Evolutionary conservation across 2,888 invertebrate genomes (phyloP).

Genomic region (Muschampia plurimacula): DNA sequence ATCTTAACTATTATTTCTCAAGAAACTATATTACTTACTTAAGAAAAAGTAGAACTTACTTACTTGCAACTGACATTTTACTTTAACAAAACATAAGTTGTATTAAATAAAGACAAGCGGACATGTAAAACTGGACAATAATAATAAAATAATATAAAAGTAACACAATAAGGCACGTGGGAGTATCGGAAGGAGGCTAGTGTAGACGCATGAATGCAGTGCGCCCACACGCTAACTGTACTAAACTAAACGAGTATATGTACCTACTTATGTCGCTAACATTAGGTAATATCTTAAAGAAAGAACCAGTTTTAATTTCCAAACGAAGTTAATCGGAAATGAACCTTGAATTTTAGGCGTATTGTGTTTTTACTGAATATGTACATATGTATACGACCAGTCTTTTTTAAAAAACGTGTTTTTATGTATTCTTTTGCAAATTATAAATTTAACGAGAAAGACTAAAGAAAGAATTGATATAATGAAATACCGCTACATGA

Average conservation of each 20-base stretch:
- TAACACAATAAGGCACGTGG: slow-evolving; percentile 53
- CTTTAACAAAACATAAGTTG: neutral
- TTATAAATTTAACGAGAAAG: too few relatives aligned
- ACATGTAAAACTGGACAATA: slow-evolving; percentile 41
- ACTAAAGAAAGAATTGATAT: too few relatives aligned
- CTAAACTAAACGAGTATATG: slow-evolving; percentile 43
- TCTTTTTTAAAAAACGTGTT: too few relatives aligned
- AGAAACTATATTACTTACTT: too few relatives aligned
- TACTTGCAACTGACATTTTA: too few relatives aligned
- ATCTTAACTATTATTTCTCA: too few relatives aligned
- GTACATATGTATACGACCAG: neutral
- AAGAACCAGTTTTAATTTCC: slow-evolving; percentile 30
- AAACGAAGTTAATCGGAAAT: neutral
- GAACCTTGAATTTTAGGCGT: neutral
- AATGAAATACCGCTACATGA: too few relatives aligned
- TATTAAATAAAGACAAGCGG: neutral
- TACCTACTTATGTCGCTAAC: slow-evolving; percentile 31
- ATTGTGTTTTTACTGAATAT: neutral
- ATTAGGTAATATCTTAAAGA: slow-evolving; percentile 45
- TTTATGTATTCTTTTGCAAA: too few relatives aligned
- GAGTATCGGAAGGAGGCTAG: slow-evolving; percentile 58
- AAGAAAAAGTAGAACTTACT: too few relatives aligned
- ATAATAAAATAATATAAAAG: slow-evolving; percentile 23
- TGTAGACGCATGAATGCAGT: slow-evolving; percentile 57
- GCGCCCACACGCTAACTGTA: slow-evolving; percentile 79